These are phyloP conservation scores for Phataginus tricuspis DNA, from an alignment of 2,797 vertebrate genomes.

Conservation along the genomic window DNA sequence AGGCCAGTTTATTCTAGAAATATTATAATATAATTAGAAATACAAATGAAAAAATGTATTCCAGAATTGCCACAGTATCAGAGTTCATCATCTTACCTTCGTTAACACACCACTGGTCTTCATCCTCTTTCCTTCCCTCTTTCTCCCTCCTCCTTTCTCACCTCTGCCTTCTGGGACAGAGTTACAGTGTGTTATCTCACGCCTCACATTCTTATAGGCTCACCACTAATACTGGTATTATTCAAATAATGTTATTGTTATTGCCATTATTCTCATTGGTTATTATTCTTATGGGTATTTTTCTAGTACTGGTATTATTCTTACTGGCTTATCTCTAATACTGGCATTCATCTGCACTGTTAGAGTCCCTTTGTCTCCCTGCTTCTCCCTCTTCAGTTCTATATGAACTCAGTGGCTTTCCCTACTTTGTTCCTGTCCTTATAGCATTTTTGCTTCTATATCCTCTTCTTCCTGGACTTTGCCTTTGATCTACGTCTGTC, in stretches of 20 bases:
- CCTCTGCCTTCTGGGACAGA: background rate
- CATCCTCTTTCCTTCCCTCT: background rate
- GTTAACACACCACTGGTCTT: background rate
- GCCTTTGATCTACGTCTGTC: slow-evolving; percentile 26
- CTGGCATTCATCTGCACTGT: background rate
- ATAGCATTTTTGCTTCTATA: background rate
- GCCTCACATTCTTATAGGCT: background rate
- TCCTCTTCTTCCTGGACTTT: background rate
- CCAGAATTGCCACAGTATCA: background rate
- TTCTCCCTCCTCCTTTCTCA: background rate
- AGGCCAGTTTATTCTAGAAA: slow-evolving; percentile 2
- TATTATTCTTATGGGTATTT: background rate
- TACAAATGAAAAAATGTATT: background rate
- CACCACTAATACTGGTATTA: background rate
- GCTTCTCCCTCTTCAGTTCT: background rate
- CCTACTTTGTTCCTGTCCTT: background rate
- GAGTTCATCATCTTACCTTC: background rate
- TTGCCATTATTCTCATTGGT: background rate
- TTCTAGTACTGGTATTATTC: background rate
- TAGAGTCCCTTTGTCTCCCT: background rate
- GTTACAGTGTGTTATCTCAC: background rate
- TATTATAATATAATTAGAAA: background rate
- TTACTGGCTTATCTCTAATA: background rate
- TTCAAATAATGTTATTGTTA: background rate
- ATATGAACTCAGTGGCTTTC: background rate